Base-by-base conservation (phyloP, 2,113 vertebrate species). In the Hipposideros armiger region DNA sequence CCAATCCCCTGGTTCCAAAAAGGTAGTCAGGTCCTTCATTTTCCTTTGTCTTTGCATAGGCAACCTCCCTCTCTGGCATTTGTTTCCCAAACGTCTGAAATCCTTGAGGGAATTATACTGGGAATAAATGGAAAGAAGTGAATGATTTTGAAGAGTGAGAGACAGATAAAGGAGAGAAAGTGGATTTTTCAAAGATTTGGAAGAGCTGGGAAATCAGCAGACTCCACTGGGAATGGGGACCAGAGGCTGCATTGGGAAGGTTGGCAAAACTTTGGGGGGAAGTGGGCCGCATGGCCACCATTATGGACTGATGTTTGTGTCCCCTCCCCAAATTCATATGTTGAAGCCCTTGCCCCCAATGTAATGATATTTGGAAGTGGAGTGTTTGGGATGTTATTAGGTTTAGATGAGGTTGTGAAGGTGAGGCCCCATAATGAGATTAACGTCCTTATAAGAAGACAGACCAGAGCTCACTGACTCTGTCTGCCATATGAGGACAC, bases 61-160 rank as follows among this genome's bases (percentile, higher is more conserved):
- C 60, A 88, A 81, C 8, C 36, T 86, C 62, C 28, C 1, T n/a
- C 62, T 50, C 26, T 70, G 80, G 32, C 24, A 76, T 76, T 87
- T 81, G 15, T 87, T 80, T 69, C 58, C 52, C 82, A 67, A 91
- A 94, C 80, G 40, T 16, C 47, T 86, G 32, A 95, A 89, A 70
- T 84, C 9, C 40, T 36, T 30, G 11, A 78, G 6, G 16, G 42
- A 20, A 47, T 70, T 74, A 28, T 7, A 70, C 66, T 78, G 45
- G 76, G 40, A 93, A 72, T 50, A 86, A 93, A 70, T 32, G 30
- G 36, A 95, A 20, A 78, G 32, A 85, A 52, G n/a, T 54, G 36
- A 47, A 47, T 81, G 24, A 91, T 52, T 91, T 67, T 64, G 36
- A 90, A 36, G 30, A 42, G 15, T 47, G 42, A 77, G 19, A 72